Base-by-base conservation (phyloP, 2,888 invertebrate genomes). In the Altica lythri region DNA sequence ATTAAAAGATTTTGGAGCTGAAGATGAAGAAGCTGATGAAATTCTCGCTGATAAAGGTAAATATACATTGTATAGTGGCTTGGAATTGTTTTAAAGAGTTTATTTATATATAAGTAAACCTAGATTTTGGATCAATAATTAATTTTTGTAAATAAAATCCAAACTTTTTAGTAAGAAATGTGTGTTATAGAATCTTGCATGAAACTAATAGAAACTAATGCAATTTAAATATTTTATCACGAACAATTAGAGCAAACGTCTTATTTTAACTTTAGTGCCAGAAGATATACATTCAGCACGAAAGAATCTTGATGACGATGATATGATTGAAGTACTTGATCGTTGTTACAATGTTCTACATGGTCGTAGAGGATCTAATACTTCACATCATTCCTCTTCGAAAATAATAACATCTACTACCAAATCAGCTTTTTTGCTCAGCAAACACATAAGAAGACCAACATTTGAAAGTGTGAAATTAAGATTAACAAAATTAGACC, bases 41-140 rank as follows among this genome's bases (percentile, higher is more conserved):
- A 86, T 90, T 82, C 78, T 90, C 56, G 81, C 80, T 59, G 90
- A 91, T 76, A 89, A 89, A 87, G 90, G 91, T 91, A n/a, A n/a
- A n/a, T n/a, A n/a, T 25, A 38, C 5, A 4, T 18, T 12, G 8
- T 4, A 25, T 66, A 65, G 63, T 55, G 57, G 68, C 68, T 70
- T 68, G 68, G 25, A 9, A 5, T 22, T 35, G 37, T 37, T 25
- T 13, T 10, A 14, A 10, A 35, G 6, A 43, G 13, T 8, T 3
- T 10, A 12, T 10, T n/a, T n/a, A n/a, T n/a, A n/a, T n/a, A n/a
- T n/a, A n/a, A n/a, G n/a, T n/a, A n/a, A n/a, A n/a, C n/a, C n/a
- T n/a, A n/a, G n/a, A 27, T 27, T 27, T 8, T 27, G 27, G 27
- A 27, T 4, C 27, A 27, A n/a, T n/a, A n/a, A n/a, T n/a, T n/a